Evolutionary conservation across 2,888 invertebrate genomes (phyloP), one percentile per base, ranked within the genome.

Genomic region (Pilophorus perplexus): DNA sequence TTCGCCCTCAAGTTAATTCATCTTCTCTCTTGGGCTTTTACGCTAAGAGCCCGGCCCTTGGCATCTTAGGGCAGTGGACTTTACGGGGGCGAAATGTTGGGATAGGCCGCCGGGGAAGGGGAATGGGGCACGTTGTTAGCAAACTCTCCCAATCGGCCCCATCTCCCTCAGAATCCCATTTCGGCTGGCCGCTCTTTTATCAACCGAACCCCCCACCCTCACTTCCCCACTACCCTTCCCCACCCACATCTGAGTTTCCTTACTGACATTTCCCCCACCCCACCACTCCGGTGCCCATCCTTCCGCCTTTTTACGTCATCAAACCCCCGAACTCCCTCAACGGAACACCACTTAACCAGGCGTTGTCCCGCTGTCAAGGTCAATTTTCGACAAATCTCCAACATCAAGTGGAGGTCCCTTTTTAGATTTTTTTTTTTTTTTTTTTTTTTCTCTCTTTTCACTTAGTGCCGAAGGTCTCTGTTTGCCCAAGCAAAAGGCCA

Each of bases 101-200:
- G 33, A 6, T 33, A 33, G n/a, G n/a, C n/a, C 33, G 6, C 6
- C 33, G 33, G 33, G 33, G 12, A 6, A 33, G 6, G 12, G 33
- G 33, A 33, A 33, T 12, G 33, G 12, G 6, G 33, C 6, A 33
- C 6, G 33, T 33, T 33, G 33, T 33, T 33, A 33, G 52, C 28
- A 52, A 52, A 52, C 52, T 28, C 52, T 27, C 52, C 25, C 25
- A 28, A 14, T 25, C 18, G 52, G 27, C 28, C 27, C 52, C 20
- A 52, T 28, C 52, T 52, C 28, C 28, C 18, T 28, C 3, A 28
- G 27, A 27, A 52, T 52, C 52, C 52, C 52, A 52, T 52, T 52
- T 52, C 28, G 52, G 33, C 8, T 52, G 28, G 52, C 28, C 52
- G 28, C 52, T 52, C 27, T 52, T 52, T 52, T 52, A 52, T 52